Conservation (phyloP, 37 sponge, comb jelly and placozoan genomes). For the Oopsacas minuta region DNA sequence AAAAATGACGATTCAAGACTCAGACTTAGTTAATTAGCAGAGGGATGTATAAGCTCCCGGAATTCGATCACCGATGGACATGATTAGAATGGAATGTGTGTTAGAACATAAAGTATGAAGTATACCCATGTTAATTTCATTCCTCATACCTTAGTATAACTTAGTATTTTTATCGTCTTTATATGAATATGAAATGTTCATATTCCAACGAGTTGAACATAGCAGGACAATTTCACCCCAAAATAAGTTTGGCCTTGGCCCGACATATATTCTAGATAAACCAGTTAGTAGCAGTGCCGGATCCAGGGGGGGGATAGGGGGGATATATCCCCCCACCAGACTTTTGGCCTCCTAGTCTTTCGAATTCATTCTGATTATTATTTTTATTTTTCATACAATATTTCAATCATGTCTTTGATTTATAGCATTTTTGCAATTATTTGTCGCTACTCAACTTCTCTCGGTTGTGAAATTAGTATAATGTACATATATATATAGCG, state of each 20-base stretch:
- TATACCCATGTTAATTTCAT: neutral
- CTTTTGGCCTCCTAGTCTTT: too few relatives aligned
- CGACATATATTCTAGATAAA: neutral
- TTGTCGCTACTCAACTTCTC: too few relatives aligned
- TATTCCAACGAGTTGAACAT: neutral
- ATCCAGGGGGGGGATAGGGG: too few relatives aligned
- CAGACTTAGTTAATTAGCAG: neutral
- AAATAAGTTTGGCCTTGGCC: neutral
- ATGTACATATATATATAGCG: too few relatives aligned
- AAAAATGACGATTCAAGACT: neutral
- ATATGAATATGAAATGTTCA: neutral
- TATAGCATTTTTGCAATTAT: too few relatives aligned
- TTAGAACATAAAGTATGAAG: neutral
- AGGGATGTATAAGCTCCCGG: neutral
- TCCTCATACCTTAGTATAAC: neutral
- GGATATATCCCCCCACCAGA: too few relatives aligned
- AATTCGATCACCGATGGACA: neutral
- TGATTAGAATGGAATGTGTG: neutral
- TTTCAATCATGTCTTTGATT: too few relatives aligned
- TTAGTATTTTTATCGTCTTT: neutral
- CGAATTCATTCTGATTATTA: too few relatives aligned
- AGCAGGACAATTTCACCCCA: neutral
- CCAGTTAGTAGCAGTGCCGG: too few relatives aligned
- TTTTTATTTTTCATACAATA: too few relatives aligned
- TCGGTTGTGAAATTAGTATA: too few relatives aligned